Conservation (phyloP, 2,888 invertebrate species). For the Phragmatobia fuliginosa region DNA sequence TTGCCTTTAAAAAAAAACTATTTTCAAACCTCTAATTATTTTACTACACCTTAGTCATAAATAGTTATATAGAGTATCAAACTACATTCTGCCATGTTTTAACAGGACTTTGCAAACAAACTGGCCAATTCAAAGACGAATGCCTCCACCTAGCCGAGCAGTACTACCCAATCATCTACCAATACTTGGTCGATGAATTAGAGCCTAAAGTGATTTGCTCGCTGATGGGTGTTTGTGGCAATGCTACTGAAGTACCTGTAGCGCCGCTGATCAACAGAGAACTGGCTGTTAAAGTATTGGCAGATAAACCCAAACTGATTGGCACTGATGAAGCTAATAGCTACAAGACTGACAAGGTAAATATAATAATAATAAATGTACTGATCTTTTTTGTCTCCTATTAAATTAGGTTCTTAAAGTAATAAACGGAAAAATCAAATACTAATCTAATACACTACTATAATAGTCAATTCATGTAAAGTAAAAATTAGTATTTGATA, state of each 20-base stretch:
- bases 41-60: too few species aligned
- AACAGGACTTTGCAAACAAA: slow-evolving; percentile 92
- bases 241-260: slow-evolving; percentile 73
- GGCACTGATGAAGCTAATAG: slow-evolving; percentile 76
- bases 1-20: too few species aligned
- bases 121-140: slow-evolving; percentile 90
- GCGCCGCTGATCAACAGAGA: slow-evolving; percentile 88
- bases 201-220: slow-evolving; percentile 90
- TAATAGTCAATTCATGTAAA: too few species aligned
- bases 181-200: slow-evolving; percentile 89
- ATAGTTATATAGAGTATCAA: too few species aligned
- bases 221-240: slow-evolving; percentile 90
- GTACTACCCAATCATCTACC: slow-evolving; percentile 92
- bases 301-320: slow-evolving; percentile 58
- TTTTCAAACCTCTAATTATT: too few species aligned
- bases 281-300: slow-evolving; percentile 65
- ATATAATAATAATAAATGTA: slow-evolving; percentile 8
- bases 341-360: slow-evolving; percentile 59
- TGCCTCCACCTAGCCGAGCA: slow-evolving; percentile 92
- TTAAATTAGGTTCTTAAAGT: too few species aligned
- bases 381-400: too few species aligned
- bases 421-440: too few species aligned
- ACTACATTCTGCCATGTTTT: neutral
- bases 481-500: too few species aligned
- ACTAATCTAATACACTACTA: too few species aligned